Conservation (phyloP, 1,140 invertebrate species). For the Drosophila busckii region DNA sequence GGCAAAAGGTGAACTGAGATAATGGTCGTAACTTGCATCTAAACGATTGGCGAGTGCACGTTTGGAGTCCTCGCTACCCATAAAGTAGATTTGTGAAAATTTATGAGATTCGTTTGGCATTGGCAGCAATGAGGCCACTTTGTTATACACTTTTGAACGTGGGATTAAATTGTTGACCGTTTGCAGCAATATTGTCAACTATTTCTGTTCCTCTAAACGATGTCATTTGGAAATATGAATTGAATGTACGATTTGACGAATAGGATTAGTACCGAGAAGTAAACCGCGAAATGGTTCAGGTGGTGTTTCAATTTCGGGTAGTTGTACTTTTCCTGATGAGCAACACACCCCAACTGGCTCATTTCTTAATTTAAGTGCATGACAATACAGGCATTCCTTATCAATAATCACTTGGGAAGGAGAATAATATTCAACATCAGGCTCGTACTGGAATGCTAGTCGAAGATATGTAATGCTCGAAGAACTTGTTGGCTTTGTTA, state of each 20-base stretch:
- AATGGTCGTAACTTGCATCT: no score
- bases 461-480: conserved; percentile 1
- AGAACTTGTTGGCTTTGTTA: not conserved
- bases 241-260: conserved; percentile 9
- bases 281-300: not conserved
- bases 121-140: no score
- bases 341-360: not conserved
- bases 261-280: no score
- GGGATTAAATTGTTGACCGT: not conserved
- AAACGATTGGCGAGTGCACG: no score
- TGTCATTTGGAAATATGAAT: conserved; percentile 9
- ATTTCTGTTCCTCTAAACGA: conserved; percentile 9
- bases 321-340: not conserved
- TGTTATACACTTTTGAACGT: conserved; percentile 2
- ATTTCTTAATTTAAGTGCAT: not conserved
- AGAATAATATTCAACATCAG: no score
- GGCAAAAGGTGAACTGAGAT: no score
- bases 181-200: conserved; percentile 9
- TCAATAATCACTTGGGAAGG: no score
- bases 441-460: conserved; percentile 7
- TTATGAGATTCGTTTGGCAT: no score
- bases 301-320: not conserved
- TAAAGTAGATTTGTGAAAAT: no score
- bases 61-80: no score
- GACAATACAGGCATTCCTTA: no score